These are phyloP conservation scores for Lasioglossum zephyrum DNA, from an alignment of 2,888 invertebrate species.

Conservation along the genomic window DNA sequence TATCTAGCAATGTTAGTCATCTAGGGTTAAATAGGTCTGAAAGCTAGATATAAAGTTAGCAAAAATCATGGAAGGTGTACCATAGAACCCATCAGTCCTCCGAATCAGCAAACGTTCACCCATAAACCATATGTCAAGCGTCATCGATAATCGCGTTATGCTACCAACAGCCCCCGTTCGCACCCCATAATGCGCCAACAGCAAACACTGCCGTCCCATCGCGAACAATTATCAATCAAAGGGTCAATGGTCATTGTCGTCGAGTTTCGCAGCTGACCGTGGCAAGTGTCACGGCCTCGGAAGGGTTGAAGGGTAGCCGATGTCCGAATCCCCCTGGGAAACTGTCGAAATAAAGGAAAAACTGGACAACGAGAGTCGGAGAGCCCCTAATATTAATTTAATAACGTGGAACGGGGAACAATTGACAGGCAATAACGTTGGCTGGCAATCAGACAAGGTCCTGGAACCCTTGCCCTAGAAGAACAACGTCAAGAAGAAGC, in stretches of 20 bases:
- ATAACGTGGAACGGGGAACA: constrained; percentile 81
- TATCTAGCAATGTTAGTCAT: too few species aligned
- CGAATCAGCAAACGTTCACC: not conserved
- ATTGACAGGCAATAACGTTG: constrained; percentile 83
- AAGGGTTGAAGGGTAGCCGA: constrained; percentile 36
- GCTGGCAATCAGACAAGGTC: constrained; percentile 80
- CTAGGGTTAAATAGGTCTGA: too few species aligned
- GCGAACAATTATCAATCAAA: constrained; percentile 39
- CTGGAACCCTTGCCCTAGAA: constrained; percentile 72
- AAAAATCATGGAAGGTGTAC: not conserved
- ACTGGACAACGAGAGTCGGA: constrained; percentile 70
- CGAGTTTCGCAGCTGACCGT: constrained; percentile 34
- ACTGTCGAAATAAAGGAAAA: constrained; percentile 76
- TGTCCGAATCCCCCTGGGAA: constrained; percentile 78
- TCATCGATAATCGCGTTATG: not conserved
- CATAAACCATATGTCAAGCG: not conserved
- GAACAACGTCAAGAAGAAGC: constrained; percentile 43
- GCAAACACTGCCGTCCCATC: not conserved
- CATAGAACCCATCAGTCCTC: not conserved
- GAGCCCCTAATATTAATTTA: constrained; percentile 82
- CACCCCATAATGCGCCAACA: not conserved
- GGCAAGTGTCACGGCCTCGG: constrained; percentile 37
- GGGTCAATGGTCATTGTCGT: constrained; percentile 40
- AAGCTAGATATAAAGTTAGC: not conserved
- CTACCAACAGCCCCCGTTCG: not conserved